Evolutionary conservation across 2,113 vertebrate species (phyloP).

Genomic region (Ameiurus melas): DNA sequence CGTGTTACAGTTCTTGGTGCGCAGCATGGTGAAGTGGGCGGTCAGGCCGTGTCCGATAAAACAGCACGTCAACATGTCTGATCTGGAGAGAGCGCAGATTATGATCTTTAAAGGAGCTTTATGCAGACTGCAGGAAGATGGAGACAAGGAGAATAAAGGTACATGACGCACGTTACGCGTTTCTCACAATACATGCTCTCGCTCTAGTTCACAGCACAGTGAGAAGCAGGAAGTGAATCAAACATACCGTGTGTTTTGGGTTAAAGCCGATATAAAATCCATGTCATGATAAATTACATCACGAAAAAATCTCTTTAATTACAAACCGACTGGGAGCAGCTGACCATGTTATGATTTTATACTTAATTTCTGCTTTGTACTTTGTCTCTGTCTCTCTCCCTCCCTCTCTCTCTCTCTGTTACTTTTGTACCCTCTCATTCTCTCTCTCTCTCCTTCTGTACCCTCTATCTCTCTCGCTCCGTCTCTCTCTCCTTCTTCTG

Average conservation of each 20-base stretch:
- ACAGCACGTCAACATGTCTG: conserved; percentile 69
- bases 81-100: conserved; percentile 77
- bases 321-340: no score
- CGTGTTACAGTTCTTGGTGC: conserved; percentile 77
- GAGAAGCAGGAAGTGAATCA: not conserved
- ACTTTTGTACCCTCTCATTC: no score
- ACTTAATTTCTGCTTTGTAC: no score
- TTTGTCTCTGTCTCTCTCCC: no score
- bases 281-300: not conserved
- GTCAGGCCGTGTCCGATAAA: conserved; percentile 77
- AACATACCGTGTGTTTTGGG: not conserved
- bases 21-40: conserved; percentile 82
- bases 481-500: no score
- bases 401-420: no score
- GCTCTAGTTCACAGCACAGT: not conserved
- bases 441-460: no score
- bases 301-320: no score
- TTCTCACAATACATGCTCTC: no score
- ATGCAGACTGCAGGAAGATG: conserved; percentile 67
- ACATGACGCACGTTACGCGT: not conserved
- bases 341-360: no score
- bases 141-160: conserved; percentile 70
- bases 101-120: conserved; percentile 78
- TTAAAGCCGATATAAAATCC: not conserved
- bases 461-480: no score